Evolutionary conservation across 2,797 vertebrate species (phyloP), one percentile per base, ranked within the genome.

Genomic region (Anas georgica): DNA sequence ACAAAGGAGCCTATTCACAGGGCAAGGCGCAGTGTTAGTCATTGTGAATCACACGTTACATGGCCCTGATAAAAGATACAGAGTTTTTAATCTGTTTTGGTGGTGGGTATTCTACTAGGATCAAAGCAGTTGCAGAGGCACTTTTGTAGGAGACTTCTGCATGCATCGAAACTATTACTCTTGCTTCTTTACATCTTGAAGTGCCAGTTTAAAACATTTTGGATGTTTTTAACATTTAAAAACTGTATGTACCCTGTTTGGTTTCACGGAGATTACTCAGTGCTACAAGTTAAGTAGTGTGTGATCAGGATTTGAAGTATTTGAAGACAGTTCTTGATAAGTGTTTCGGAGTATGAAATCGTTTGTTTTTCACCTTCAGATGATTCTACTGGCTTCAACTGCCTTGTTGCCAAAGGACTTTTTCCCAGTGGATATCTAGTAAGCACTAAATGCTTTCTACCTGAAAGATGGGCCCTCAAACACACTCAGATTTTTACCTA

Each of bases 1-100:
- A 94, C 82, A 91, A 95, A 95, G 79, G 33, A 87, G 31, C 35
- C 82, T 86, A 86, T 95, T 96, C 91, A 93, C 25, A 80, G 56
- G 60, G 72, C 58, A 90, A 75, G 81, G 82, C 88, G 76, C 29
- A 10, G 52, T 37, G 62, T 93, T 94, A 93, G 89, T 92, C 89
- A 89, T 68, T 86, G 85, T 92, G 94, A 95, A 86, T 93, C 94
- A 95, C 48, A 14, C 86, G 28, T 31, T 90, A 77, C 83, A 93
- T 94, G 83, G 70, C 83, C 68, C 58, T 60, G 68, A 82, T 77
- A 86, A 74, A 94, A 83, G 50, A 63, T 52, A 52, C 46, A 25
- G 12, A 13, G 7, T 39, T 59, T 41, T 0, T 2, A 41, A 73
- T 88, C 86, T 93, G 50, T 90, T 84, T 92, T 86, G 64, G 23